Evolutionary conservation across 2,888 invertebrate species (phyloP), one percentile per base, ranked within the genome.

Genomic region (Drosophila siamana): DNA sequence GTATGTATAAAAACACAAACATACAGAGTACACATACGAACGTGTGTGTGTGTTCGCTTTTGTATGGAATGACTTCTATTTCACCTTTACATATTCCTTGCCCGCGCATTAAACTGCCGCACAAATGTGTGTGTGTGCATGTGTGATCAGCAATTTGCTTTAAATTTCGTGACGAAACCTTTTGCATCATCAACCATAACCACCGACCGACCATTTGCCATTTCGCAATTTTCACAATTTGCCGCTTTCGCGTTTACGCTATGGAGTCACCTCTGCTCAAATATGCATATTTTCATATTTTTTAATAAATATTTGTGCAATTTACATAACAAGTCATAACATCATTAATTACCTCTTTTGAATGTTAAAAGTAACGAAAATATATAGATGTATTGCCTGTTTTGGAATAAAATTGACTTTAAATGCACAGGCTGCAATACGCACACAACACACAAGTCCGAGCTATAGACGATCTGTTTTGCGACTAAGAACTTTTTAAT

Each of bases 61-160:
- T 44, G 67, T 28, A 72, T 78, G 79, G 78, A 77, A 88, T 85
- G 85, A 85, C 85, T 85, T 85, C 69, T 85, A 85, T 85, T 85
- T 85, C 86, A 85, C 85, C 85, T 85, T 85, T 85, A 88, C 83
- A 88, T 62, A 80, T 69, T 77, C 69, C 52, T 62, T 68, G 59
- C 71, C 69, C 65, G 66, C 69, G 56, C 46, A 33, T 40, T 47
- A 43, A 40, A 57, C 69, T 65, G 65, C 51, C 55, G 50, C 66
- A 67, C 62, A 55, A 55, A 55, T 50, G 55, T 19, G 19, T 22
- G 16, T 48, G 19, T 61, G 13, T 28, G 26, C 52, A 15, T 55
- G 61, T 43, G n/a, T 24, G 47, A 9, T 52, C 40, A 11, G 63
- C 60, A 55, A 54, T 57, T 36, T 43, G 47, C 66, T 72, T 50